Evolutionary conservation across 2,888 invertebrate species (phyloP).

Genomic region (Eupithecia pulchellata): DNA sequence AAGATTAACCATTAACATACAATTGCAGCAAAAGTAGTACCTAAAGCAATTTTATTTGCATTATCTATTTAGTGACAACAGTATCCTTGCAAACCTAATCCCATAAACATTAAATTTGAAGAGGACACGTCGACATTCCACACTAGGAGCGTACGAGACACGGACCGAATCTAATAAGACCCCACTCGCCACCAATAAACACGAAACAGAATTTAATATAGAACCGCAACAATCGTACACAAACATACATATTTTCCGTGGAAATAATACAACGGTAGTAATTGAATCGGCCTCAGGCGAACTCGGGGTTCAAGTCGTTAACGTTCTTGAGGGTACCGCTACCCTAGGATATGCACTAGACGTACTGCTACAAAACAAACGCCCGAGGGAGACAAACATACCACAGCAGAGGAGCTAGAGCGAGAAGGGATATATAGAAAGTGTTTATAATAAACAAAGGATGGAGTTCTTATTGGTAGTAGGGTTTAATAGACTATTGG

Average conservation of each 20-base stretch:
- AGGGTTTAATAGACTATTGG: constrained; percentile 66
- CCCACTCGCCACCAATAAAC: constrained; percentile 49
- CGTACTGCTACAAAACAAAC: constrained; percentile 75
- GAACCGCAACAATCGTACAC: constrained; percentile 72
- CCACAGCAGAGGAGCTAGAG: constrained; percentile 44
- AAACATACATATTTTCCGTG: constrained; percentile 83
- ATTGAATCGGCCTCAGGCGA: constrained; percentile 84
- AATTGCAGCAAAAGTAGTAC: too few species aligned
- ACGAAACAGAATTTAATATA: constrained; percentile 65
- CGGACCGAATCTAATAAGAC: constrained; percentile 46
- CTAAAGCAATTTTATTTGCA: neutral
- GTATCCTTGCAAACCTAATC: constrained; percentile 4
- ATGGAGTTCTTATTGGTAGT: constrained; percentile 82
- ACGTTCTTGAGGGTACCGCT: constrained; percentile 77
- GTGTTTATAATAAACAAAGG: constrained; percentile 85
- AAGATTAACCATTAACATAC: too few species aligned
- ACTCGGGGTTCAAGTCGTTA: constrained; percentile 79
- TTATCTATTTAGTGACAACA: neutral
- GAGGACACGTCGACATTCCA: constrained; percentile 21
- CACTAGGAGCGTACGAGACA: constrained; percentile 37
- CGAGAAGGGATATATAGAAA: constrained; percentile 65
- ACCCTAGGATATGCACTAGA: constrained; percentile 71
- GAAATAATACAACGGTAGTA: constrained; percentile 84
- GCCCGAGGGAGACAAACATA: constrained; percentile 58
- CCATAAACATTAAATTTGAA: constrained; percentile 20